Evolutionary conservation across 1,140 invertebrate genomes (phyloP).

Genomic region (Drosophila willistoni): DNA sequence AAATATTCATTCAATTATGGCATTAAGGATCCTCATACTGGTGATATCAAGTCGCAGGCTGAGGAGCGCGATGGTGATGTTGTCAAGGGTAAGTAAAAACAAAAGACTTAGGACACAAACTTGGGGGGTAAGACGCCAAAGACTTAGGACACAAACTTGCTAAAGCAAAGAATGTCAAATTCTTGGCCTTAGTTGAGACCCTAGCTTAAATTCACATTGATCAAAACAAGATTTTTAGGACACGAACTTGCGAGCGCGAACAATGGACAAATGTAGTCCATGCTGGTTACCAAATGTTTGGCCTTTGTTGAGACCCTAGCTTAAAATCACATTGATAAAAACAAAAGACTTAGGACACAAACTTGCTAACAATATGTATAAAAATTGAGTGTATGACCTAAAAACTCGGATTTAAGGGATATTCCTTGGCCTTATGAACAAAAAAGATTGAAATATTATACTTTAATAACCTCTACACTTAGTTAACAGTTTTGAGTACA

Average conservation of each 20-base stretch:
- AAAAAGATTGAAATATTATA: too few species aligned
- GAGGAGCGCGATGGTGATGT: slow-evolving; percentile 86
- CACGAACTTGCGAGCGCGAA: not conserved
- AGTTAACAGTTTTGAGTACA: too few species aligned
- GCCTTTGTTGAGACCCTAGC: too few species aligned
- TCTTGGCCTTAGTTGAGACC: too few species aligned
- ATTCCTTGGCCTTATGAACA: too few species aligned
- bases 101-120: slow-evolving; percentile 7
- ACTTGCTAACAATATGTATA: not conserved
- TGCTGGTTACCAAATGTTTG: too few species aligned
- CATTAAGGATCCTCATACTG: slow-evolving; percentile 85
- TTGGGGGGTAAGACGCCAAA: not conserved
- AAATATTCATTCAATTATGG: slow-evolving; percentile 85
- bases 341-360: slow-evolving; percentile 11
- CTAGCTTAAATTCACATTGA: too few species aligned
- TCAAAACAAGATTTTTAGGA: slow-evolving; percentile 6
- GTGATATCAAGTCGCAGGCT: slow-evolving; percentile 87
- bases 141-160: not conserved
- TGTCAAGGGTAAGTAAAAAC: slow-evolving; percentile 83
- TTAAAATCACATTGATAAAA: not conserved
- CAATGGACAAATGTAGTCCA: too few species aligned
- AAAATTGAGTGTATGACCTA: too few species aligned
- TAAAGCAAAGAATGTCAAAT: not conserved
- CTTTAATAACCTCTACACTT: too few species aligned
- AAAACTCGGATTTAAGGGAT: too few species aligned